phyloP scores from a whole-genome alignment of 2,113 vertebrate genomes.

The Pseudopipra pipra region DNA sequence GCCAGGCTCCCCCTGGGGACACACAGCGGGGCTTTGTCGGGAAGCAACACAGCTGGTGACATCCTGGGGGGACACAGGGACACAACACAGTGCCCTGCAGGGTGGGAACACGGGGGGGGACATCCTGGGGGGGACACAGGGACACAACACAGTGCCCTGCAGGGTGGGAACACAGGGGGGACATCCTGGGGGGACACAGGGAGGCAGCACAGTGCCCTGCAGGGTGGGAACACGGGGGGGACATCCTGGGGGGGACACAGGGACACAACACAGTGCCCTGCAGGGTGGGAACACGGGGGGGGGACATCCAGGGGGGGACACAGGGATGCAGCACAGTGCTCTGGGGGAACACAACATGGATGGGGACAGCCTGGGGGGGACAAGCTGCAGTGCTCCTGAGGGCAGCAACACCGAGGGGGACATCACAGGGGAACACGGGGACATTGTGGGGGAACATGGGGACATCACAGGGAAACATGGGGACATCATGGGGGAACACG shows the following conservation, averaged over 20 bases:
- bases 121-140: neutral
- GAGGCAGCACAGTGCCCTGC: neutral
- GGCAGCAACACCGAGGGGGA: neutral
- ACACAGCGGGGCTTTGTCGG: fast-evolving
- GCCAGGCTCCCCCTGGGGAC: neutral
- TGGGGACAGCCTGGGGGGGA: neutral
- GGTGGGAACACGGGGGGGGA: neutral
- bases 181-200: neutral
- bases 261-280: neutral
- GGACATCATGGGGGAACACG: neutral
- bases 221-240: neutral
- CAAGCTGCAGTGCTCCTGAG: no score
- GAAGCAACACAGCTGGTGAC: neutral
- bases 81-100: neutral
- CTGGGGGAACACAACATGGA: neutral
- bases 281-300: neutral
- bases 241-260: neutral
- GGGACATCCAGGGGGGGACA: neutral
- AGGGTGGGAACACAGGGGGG: no score
- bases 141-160: neutral
- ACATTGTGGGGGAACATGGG: neutral
- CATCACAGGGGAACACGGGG: neutral
- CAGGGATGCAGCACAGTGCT: neutral
- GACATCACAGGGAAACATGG: fast-evolving
- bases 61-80: neutral